A percentile compares a stretch with the other conserved stretches of the same genome.
Conservation (phyloP, 2,113 vertebrate genomes). For the Benitochromis conjunctus region DNA sequence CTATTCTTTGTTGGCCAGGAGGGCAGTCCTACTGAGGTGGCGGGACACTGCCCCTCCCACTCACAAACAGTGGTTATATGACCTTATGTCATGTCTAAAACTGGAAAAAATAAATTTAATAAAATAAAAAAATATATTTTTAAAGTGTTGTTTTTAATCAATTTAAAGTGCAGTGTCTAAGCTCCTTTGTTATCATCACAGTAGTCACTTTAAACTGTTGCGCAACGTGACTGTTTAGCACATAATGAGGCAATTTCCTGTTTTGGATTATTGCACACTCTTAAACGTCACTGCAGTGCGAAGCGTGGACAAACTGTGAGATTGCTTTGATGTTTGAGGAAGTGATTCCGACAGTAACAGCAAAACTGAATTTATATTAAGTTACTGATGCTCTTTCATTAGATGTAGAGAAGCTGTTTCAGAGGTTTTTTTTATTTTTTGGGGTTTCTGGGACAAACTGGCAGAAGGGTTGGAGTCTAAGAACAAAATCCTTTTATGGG, state of each 20-base stretch:
- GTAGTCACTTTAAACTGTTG: background rate
- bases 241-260: slow-evolving; percentile 44
- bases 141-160: background rate
- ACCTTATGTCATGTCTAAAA: too few species aligned
- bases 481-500: background rate
- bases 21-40: too few species aligned
- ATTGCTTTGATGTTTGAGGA: background rate
- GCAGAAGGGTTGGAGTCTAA: background rate
- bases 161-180: background rate
- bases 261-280: slow-evolving; percentile 16
- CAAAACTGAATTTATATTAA: background rate
- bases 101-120: too few species aligned
- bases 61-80: too few species aligned
- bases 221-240: background rate
- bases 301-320: background rate
- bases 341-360: background rate
- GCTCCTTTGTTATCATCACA: background rate
- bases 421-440: accelerated
- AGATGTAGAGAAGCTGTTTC: accelerated
- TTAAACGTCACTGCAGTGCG: background rate
- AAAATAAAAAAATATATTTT: background rate
- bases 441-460: accelerated
- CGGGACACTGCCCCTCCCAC: too few species aligned
- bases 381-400: background rate
- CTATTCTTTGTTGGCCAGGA: too few species aligned